Evolutionary conservation across 2,888 invertebrate genomes (phyloP), one percentile per base, ranked within the genome.

Genomic region (Amblyteles armatorius): DNA sequence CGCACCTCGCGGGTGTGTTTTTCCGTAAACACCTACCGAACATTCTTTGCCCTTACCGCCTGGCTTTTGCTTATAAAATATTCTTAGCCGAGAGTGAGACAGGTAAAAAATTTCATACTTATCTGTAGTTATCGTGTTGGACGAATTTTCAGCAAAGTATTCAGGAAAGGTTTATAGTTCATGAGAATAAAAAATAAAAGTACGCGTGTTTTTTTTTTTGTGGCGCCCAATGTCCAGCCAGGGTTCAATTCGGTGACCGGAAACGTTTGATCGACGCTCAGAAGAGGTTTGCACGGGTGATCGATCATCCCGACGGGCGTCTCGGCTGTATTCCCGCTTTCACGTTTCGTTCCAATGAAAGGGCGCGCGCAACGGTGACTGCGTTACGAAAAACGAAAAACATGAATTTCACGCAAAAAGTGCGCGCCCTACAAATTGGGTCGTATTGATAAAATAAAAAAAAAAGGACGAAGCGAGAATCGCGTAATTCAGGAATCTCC

Each of bases 351-450:
- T 63, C 44, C 69, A 77, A 74, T 69, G 50, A 72, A 79, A 77
- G 44, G 72, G 77, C 83, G 76, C 65, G 72, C 22, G 72, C 57
- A 44, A 69, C 26, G 44, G 7, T 11, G 22, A 74, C 60, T 68
- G 36, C 40, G 22, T 69, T 77, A 60, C 67, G 22, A 29, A 40
- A 40, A 40, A 40, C 9, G 26, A 69, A 80, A 82, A 82, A 84
- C 79, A 67, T 13, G 82, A 76, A 79, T 80, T 79, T 79, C 73
- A 71, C 78, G 79, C 63, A 78, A 86, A 86, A 85, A 83, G 63
- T 79, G 57, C 78, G 78, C 83, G 73, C 72, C 80, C 82, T 80
- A 74, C 86, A 79, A 87, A 87, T 86, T 86, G 86, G 68, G 73
- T 76, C 67, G 83, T 69, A 86, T 87, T 87, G 84, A 85, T 79